These are phyloP conservation scores for Tenebrosternarchus preto DNA, from an alignment of 2,113 vertebrate genomes.

Conservation along the genomic window DNA sequence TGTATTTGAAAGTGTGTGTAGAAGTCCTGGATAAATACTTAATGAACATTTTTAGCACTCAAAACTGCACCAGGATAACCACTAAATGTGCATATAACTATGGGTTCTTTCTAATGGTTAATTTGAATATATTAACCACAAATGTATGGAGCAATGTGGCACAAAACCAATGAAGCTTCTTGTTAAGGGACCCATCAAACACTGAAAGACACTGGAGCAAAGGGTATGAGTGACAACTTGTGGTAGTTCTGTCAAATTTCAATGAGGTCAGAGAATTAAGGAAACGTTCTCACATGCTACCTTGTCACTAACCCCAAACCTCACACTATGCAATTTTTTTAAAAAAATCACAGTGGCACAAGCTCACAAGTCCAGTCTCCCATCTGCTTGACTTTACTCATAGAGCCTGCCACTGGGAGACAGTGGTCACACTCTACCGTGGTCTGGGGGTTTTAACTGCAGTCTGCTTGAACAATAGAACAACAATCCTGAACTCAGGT, in stretches of 20 bases:
- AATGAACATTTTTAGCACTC: too few species aligned
- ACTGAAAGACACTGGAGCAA: not conserved
- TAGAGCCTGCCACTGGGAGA: not conserved
- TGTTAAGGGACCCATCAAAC: not conserved
- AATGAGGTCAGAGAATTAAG: not conserved
- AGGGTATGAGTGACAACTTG: not conserved
- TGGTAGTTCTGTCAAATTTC: not conserved
- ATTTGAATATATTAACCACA: too few species aligned
- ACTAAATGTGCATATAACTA: too few species aligned
- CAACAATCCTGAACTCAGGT: not conserved
- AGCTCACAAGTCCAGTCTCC: too few species aligned
- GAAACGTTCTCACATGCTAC: not conserved
- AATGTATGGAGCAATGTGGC: too few species aligned
- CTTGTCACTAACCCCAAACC: not conserved
- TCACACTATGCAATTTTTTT: not conserved
- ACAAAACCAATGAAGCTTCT: not conserved
- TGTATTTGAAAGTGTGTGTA: too few species aligned
- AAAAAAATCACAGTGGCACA: not conserved
- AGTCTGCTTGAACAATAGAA: not conserved
- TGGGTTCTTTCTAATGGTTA: too few species aligned
- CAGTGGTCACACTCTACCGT: not conserved
- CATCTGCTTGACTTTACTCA: not conserved
- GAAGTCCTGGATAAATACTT: too few species aligned
- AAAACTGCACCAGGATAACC: too few species aligned
- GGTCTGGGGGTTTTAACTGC: not conserved